phyloP scores from a whole-genome alignment of 1,140 invertebrate species.

The Neodiprion pinetum region DNA sequence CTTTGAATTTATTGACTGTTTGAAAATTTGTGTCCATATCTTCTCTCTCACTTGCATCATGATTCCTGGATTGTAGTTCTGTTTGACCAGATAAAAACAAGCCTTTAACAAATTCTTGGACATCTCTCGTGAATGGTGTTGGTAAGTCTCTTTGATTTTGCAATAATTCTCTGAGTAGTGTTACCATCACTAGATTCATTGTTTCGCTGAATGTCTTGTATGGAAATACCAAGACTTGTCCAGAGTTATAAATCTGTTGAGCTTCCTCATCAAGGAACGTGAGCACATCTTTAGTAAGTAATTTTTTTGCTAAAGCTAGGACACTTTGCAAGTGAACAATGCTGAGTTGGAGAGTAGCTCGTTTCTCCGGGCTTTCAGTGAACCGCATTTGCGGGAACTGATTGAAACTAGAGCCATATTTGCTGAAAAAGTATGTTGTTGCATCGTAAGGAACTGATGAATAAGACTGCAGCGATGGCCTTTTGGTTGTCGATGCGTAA shows the following conservation, averaged over 20 bases:
- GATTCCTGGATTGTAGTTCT: constrained; percentile 84
- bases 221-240: constrained; percentile 76
- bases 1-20: constrained; percentile 89
- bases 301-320: constrained; percentile 81
- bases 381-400: constrained; percentile 83
- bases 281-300: constrained; percentile 87
- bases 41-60: constrained; percentile 82
- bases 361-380: constrained; percentile 71
- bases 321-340: constrained; percentile 81
- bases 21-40: constrained; percentile 79
- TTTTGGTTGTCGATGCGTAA: constrained; percentile 45
- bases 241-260: constrained; percentile 66
- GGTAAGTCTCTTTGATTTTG: constrained; percentile 90
- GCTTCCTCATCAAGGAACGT: constrained; percentile 84
- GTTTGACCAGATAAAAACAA: constrained; percentile 93
- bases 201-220: constrained; percentile 95
- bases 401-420: constrained; percentile 92
- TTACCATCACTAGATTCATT: constrained; percentile 91
- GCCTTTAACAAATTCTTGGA: constrained; percentile 86
- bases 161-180: constrained; percentile 88
- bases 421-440: constrained; percentile 86
- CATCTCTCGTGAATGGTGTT: constrained; percentile 89
- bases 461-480: constrained; percentile 68
- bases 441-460: constrained; percentile 78
- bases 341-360: constrained; percentile 70